Percentiles rank a stretch among this genome's conserved stretches.
phyloP scores from a whole-genome alignment of 2,113 vertebrate species.

The Canis aureus region DNA sequence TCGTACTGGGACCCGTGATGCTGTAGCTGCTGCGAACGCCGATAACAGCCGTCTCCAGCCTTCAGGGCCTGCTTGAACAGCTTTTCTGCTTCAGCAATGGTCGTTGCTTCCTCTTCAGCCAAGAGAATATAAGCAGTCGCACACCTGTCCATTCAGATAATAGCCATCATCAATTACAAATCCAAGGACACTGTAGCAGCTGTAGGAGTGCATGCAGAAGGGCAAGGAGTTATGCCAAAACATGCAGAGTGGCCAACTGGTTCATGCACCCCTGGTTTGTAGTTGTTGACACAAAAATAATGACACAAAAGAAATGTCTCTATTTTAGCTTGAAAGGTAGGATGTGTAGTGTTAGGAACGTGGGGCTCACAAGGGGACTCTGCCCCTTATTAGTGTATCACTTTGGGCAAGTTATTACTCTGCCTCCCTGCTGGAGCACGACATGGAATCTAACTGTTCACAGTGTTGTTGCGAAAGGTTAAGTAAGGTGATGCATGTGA shows the following conservation, averaged over 20 bases:
- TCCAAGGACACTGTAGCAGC: not conserved
- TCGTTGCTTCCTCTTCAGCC: conserved; percentile 98
- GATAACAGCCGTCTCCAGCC: conserved; percentile 96
- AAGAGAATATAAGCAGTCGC: conserved; percentile 98
- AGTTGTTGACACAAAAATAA: conserved; percentile 74
- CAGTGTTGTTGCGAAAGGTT: conserved; percentile 57
- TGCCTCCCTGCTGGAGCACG: conserved; percentile 68
- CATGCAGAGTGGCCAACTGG: conserved; percentile 73
- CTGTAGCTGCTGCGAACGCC: conserved; percentile 97
- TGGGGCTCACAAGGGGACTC: conserved; percentile 4
- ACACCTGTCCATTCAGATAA: conserved; percentile 90
- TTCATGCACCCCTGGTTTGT: conserved; percentile 71
- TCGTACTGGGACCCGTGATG: conserved; percentile 98
- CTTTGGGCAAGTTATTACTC: conserved; percentile 69
- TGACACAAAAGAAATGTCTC: conserved; percentile 66
- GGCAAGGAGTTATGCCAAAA: conserved; percentile 54
- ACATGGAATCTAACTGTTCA: not conserved
- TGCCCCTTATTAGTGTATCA: conserved; percentile 49
- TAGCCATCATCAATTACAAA: conserved; percentile 59
- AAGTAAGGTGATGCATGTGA: conserved; percentile 53
- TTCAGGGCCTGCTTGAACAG: conserved; percentile 98
- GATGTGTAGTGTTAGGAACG: conserved; percentile 50
- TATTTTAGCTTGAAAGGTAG: conserved; percentile 61
- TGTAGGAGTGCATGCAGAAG: conserved; percentile 71
- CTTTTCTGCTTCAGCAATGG: conserved; percentile 98